Evolutionary conservation across 2,797 vertebrate genomes (phyloP).

Genomic region (Takifugu ocellatus): DNA sequence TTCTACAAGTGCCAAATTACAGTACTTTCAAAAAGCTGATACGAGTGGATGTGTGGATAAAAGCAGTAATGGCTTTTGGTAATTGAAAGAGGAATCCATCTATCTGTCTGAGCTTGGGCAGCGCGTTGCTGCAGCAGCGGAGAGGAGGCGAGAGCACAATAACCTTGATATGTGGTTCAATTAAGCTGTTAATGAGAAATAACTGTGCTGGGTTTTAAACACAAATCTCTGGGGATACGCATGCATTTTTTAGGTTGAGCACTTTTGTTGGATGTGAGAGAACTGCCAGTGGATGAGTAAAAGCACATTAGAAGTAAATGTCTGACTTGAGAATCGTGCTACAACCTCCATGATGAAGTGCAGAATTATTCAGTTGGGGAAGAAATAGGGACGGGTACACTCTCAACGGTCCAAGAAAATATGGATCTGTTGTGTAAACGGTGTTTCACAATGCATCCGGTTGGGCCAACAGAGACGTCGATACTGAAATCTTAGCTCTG

Average conservation of each 20-base stretch:
- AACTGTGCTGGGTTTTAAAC: constrained; percentile 35
- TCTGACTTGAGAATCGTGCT: constrained; percentile 4
- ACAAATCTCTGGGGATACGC: constrained; percentile 40
- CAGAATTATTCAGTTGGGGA: background rate
- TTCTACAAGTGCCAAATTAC: constrained; percentile 24
- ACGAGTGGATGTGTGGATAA: constrained; percentile 45
- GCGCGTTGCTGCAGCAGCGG: constrained; percentile 18
- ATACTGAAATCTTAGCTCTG: too few species aligned
- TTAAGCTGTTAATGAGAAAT: constrained; percentile 53
- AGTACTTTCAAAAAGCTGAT: constrained; percentile 30
- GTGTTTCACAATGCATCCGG: too few species aligned
- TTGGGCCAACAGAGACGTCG: too few species aligned
- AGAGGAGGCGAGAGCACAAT: constrained; percentile 40
- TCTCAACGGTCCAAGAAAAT: too few species aligned
- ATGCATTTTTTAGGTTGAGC: constrained; percentile 28
- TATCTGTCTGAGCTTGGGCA: constrained; percentile 30
- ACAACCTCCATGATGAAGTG: background rate
- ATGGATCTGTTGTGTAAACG: too few species aligned
- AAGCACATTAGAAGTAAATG: background rate
- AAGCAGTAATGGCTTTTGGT: constrained; percentile 52
- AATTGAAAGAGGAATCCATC: constrained; percentile 57
- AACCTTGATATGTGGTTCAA: constrained; percentile 65
- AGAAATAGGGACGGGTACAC: too few species aligned
- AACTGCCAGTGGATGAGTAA: constrained; percentile 17
- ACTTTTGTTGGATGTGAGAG: constrained; percentile 20